A percentile compares a stretch with the other conserved stretches of the same genome.
Conservation (phyloP, 2,888 invertebrate genomes). For the Stegophylla sp. region DNA sequence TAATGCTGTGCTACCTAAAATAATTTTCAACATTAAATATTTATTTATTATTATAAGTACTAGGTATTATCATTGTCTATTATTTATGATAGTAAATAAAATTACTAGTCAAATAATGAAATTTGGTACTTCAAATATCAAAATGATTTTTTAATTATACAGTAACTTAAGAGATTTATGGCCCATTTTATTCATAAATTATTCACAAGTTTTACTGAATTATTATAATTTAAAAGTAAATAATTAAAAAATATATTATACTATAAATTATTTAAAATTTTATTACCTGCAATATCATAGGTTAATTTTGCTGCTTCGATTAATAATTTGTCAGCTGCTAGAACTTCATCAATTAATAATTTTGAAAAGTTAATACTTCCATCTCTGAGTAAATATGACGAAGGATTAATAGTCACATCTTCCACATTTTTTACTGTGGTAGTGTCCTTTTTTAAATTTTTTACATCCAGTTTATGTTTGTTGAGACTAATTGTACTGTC, state of each 20-base stretch:
- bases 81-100: no score
- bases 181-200: not conserved
- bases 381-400: conserved; percentile 64
- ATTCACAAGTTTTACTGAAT: not conserved
- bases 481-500: conserved; percentile 30
- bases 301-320: conserved; percentile 83
- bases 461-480: not conserved
- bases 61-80: not conserved
- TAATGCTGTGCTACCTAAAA: conserved; percentile 86
- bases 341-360: conserved; percentile 83
- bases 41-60: not conserved
- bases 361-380: conserved; percentile 81
- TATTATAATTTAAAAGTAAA: conserved; percentile 27
- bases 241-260: conserved; percentile 5
- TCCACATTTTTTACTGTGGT: conserved; percentile 15
- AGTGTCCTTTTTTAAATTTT: conserved; percentile 16
- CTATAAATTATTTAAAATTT: not conserved
- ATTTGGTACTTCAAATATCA: not conserved
- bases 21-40: conserved; percentile 45
- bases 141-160: not conserved
- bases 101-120: no score
- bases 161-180: not conserved
- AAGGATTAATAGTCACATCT: conserved; percentile 45
- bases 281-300: conserved; percentile 70
- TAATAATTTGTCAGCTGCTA: conserved; percentile 81